Conservation (phyloP, 2,888 invertebrate species). For the Eudemis profundana region DNA sequence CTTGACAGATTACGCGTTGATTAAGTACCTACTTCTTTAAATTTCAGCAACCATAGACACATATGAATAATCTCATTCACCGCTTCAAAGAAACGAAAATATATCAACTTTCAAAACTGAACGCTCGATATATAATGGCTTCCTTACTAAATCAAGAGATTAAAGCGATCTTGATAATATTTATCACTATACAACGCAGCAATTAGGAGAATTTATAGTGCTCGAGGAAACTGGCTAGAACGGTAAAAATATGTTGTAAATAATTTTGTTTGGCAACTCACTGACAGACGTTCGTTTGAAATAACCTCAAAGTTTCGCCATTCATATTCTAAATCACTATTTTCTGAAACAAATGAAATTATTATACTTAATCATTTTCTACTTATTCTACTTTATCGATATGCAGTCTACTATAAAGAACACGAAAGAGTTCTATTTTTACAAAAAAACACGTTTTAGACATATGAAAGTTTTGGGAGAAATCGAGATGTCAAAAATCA, state of each 20-base stretch:
- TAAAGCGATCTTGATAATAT: constrained; percentile 38
- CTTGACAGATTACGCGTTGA: not conserved
- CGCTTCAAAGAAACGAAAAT: constrained; percentile 34
- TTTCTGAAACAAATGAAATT: no score
- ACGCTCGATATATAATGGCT: constrained; percentile 28
- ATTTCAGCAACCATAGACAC: constrained; percentile 3
- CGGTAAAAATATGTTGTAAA: constrained; percentile 6
- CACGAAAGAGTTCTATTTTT: no score
- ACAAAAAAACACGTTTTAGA: no score
- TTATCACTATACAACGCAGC: constrained; percentile 31
- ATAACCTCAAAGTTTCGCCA: not conserved
- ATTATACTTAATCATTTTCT: no score
- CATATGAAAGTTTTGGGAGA: no score
- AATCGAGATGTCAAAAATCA: no score
- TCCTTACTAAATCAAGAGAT: constrained; percentile 42
- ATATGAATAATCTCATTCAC: constrained; percentile 17
- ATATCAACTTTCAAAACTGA: constrained; percentile 16
- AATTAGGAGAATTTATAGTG: constrained; percentile 39
- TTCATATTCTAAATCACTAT: no score
- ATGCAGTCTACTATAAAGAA: no score
- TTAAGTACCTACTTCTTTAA: constrained; percentile 7
- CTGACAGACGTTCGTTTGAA: not conserved
- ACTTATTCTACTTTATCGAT: no score
- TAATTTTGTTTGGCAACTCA: constrained; percentile 1
- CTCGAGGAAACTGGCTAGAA: constrained; percentile 16